A percentile compares a stretch with the other conserved stretches of the same genome.
Conservation (phyloP, 2,888 invertebrate species). For the Trichopoda pennipes region DNA sequence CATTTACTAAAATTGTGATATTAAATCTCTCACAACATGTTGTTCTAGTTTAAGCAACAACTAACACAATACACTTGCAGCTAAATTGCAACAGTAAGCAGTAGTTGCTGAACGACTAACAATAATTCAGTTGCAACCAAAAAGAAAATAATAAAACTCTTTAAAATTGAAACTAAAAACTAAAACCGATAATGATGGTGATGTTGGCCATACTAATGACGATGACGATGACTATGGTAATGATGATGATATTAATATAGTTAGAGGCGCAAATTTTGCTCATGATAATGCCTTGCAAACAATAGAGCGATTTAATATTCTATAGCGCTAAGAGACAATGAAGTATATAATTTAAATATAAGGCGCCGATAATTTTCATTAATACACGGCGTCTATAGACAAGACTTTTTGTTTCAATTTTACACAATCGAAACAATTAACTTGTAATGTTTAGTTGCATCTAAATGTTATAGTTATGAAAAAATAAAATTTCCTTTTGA, state of each 20-base stretch:
- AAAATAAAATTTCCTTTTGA: no score
- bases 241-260: background rate
- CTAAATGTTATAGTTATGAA: background rate
- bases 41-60: slow-evolving; percentile 52
- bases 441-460: background rate
- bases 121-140: slow-evolving; percentile 11
- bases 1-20: slow-evolving; percentile 41
- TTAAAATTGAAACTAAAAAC: background rate
- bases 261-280: background rate
- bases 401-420: slow-evolving; percentile 5
- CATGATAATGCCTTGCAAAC: slow-evolving; percentile 3
- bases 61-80: slow-evolving; percentile 53
- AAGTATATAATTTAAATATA: slow-evolving; percentile 43
- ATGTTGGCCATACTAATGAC: background rate
- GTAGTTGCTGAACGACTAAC: background rate
- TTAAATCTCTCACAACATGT: slow-evolving; percentile 42
- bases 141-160: slow-evolving; percentile 2
- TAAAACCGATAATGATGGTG: slow-evolving; percentile 7
- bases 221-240: background rate
- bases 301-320: background rate
- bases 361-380: slow-evolving; percentile 41
- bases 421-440: background rate
- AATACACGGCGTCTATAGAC: slow-evolving; percentile 30
- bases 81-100: slow-evolving; percentile 39
- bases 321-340: background rate